A percentile compares a stretch with the other conserved stretches of the same genome.
Evolutionary conservation across 35 echinoderm and acorn worm genomes (phyloP).

Genomic region (Lytechinus pictus): DNA sequence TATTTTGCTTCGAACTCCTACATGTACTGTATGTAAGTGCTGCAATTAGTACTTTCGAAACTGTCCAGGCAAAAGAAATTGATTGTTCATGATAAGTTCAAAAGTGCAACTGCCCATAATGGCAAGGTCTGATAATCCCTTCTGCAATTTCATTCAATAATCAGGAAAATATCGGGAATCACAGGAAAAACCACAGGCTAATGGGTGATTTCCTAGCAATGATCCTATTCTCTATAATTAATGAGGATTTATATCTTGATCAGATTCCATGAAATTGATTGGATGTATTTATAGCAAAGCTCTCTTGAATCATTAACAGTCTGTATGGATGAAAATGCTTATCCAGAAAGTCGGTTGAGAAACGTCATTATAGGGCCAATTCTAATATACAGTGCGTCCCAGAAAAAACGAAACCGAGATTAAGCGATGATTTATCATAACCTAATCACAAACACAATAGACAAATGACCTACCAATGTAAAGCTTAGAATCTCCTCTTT

Average conservation of each 20-base stretch:
- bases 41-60: too few species aligned
- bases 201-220: neutral
- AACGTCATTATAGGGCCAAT: too few species aligned
- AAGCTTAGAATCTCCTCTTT: too few species aligned
- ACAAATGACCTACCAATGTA: too few species aligned
- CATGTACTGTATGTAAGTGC: neutral
- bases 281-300: neutral
- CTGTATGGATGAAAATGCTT: too few species aligned
- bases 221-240: neutral
- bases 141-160: neutral
- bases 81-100: neutral
- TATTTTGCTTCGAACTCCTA: neutral
- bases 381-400: too few species aligned
- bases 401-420: too few species aligned
- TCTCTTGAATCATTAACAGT: neutral
- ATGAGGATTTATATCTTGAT: neutral
- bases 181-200: neutral
- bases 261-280: neutral
- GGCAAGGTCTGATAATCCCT: neutral
- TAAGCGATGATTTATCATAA: too few species aligned
- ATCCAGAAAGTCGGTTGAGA: too few species aligned
- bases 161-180: neutral
- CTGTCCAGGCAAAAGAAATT: neutral
- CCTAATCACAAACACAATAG: too few species aligned
- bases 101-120: neutral